Conservation (phyloP, 1,140 invertebrate genomes). For the Asbolus verrucosus region DNA sequence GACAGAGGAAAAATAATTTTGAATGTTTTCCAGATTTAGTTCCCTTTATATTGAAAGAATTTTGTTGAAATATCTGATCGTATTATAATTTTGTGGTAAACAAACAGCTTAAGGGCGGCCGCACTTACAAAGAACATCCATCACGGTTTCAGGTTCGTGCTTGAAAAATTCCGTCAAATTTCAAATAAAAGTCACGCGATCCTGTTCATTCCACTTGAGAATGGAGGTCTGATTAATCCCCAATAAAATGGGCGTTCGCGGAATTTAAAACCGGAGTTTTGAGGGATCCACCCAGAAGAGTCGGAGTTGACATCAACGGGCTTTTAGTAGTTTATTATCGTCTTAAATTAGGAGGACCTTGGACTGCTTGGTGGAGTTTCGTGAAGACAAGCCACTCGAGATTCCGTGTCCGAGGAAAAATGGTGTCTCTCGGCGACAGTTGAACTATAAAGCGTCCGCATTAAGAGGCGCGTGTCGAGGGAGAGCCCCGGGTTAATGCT, state of each 20-base stretch:
- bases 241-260: slow-evolving; percentile 14
- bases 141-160: slow-evolving; percentile 26
- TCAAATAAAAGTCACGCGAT: slow-evolving; percentile 43
- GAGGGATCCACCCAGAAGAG: not conserved
- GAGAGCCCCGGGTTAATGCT: slow-evolving; percentile 26
- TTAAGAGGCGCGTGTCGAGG: slow-evolving; percentile 33
- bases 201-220: slow-evolving; percentile 24
- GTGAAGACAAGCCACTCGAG: slow-evolving; percentile 35
- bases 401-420: slow-evolving; percentile 38
- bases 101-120: slow-evolving; percentile 1
- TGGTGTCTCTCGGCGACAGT: slow-evolving; percentile 36
- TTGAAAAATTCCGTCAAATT: slow-evolving; percentile 31
- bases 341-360: slow-evolving; percentile 20
- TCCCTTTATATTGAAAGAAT: too few species aligned
- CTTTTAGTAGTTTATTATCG: slow-evolving; percentile 35
- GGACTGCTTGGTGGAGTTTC: slow-evolving; percentile 15
- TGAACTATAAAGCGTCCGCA: slow-evolving; percentile 40
- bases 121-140: too few species aligned
- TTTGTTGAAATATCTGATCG: too few species aligned
- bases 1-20: not conserved
- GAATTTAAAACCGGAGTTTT: slow-evolving; percentile 11
- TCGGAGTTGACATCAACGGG: not conserved
- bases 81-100: too few species aligned
- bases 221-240: slow-evolving; percentile 25
- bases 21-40: not conserved